phyloP scores from a whole-genome alignment of 2,113 vertebrate species.

The Athene cunicularia region DNA sequence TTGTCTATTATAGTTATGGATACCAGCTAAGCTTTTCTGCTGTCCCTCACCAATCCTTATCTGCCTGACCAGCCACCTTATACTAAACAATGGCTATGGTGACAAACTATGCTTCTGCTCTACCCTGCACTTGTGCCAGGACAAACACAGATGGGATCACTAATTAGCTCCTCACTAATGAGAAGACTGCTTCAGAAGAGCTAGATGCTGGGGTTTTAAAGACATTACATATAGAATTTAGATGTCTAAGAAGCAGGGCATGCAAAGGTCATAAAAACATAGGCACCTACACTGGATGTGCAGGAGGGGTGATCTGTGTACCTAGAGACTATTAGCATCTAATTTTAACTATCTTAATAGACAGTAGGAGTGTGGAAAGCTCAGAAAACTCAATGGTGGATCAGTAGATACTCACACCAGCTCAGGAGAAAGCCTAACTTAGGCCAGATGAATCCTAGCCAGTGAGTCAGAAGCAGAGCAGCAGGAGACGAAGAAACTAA shows the following conservation, averaged over 20 bases:
- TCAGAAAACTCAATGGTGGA: not conserved
- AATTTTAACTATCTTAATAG: not conserved
- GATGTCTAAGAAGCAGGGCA: not conserved
- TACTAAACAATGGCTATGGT: not conserved
- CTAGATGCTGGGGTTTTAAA: not conserved
- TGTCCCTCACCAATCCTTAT: not conserved
- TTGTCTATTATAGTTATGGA: not conserved
- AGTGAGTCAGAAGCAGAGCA: not conserved
- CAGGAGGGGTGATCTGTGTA: not conserved
- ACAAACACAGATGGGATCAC: not conserved
- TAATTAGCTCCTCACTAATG: not conserved
- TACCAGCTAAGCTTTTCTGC: not conserved
- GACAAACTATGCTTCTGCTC: not conserved
- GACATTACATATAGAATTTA: not conserved
- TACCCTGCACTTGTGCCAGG: not conserved
- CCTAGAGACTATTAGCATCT: not conserved
- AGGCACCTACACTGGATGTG: not conserved
- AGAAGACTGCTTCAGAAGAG: not conserved
- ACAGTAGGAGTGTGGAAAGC: not conserved
- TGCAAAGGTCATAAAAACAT: not conserved
- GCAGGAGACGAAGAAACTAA: not conserved
- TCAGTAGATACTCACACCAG: not conserved
- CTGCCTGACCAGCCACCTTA: not conserved
- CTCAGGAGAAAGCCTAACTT: not conserved
- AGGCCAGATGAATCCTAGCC: not conserved